A percentile compares a stretch with the other conserved stretches of the same genome.
phyloP scores from a whole-genome alignment of 2,888 invertebrate genomes.

The Griposia aprilina region DNA sequence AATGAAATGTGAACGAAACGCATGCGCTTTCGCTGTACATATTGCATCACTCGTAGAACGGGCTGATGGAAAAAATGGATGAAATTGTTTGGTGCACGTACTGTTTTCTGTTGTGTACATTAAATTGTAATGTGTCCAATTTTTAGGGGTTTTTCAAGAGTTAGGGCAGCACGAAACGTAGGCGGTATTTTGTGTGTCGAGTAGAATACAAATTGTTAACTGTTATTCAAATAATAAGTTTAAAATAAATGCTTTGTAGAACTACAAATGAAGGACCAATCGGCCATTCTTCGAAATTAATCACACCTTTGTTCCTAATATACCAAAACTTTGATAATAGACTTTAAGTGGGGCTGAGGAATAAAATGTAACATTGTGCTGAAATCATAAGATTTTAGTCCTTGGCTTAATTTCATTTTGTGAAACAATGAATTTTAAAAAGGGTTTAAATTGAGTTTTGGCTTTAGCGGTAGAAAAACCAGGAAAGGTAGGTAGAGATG shows the following conservation, averaged over 20 bases:
- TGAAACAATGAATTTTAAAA: slow-evolving; percentile 48
- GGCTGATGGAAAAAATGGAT: slow-evolving; percentile 39
- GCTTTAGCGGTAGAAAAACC: not conserved
- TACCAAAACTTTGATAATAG: slow-evolving; percentile 38
- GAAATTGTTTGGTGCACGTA: slow-evolving; percentile 57
- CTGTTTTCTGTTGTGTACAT: slow-evolving; percentile 50
- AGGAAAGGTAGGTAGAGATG: not conserved
- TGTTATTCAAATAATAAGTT: slow-evolving; percentile 2
- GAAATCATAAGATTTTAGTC: slow-evolving; percentile 10
- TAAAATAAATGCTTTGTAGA: slow-evolving; percentile 31
- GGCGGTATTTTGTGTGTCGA: slow-evolving; percentile 9
- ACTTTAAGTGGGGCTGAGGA: not conserved
- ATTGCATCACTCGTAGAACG: slow-evolving; percentile 45
- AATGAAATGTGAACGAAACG: slow-evolving; percentile 57
- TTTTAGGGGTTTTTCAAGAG: slow-evolving; percentile 4
- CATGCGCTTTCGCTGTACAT: slow-evolving; percentile 79
- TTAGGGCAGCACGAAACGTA: not conserved
- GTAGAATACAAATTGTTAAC: slow-evolving; percentile 15
- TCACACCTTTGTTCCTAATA: slow-evolving; percentile 35
- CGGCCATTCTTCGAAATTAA: slow-evolving; percentile 29
- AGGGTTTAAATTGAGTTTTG: slow-evolving; percentile 6
- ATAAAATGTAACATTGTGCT: slow-evolving; percentile 29
- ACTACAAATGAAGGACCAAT: slow-evolving; percentile 16
- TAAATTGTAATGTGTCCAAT: slow-evolving; percentile 6
- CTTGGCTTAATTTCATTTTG: slow-evolving; percentile 33